Percentiles rank a stretch among this genome's conserved stretches.
Conservation (phyloP, 2,797 vertebrate genomes). For the Kryptolebias ocellatus region DNA sequence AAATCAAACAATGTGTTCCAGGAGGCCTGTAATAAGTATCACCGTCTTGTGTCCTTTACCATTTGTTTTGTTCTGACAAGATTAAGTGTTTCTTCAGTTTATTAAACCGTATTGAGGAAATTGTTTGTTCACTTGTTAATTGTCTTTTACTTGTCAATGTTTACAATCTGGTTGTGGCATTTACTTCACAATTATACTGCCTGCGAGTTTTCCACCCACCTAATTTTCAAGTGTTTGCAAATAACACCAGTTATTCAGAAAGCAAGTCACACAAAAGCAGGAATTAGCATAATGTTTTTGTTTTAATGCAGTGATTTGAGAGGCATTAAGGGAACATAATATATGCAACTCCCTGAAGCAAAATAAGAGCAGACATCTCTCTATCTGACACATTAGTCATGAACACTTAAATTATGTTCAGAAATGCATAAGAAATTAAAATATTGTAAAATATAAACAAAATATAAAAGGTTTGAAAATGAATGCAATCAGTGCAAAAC, state of each 20-base stretch:
- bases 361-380: neutral
- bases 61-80: conserved; percentile 1
- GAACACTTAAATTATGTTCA: neutral
- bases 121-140: neutral
- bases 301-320: neutral
- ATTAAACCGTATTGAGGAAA: conserved; percentile 10
- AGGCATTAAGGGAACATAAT: neutral
- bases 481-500: too few species aligned
- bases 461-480: too few species aligned
- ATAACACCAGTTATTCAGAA: neutral
- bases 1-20: neutral
- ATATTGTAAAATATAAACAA: too few species aligned
- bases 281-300: conserved; percentile 1
- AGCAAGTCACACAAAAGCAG: neutral
- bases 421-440: neutral
- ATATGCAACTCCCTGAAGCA: neutral
- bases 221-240: conserved; percentile 24
- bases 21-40: neutral
- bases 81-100: conserved; percentile 9
- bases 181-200: conserved; percentile 3
- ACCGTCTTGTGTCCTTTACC: neutral
- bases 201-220: conserved; percentile 1
- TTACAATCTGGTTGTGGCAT: conserved; percentile 19
- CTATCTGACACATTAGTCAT: neutral
- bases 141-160: conserved; percentile 6